Evolutionary conservation across 35 echinoderm and acorn worm genomes (phyloP).

Genomic region (Heliocidaris erythrogramma): DNA sequence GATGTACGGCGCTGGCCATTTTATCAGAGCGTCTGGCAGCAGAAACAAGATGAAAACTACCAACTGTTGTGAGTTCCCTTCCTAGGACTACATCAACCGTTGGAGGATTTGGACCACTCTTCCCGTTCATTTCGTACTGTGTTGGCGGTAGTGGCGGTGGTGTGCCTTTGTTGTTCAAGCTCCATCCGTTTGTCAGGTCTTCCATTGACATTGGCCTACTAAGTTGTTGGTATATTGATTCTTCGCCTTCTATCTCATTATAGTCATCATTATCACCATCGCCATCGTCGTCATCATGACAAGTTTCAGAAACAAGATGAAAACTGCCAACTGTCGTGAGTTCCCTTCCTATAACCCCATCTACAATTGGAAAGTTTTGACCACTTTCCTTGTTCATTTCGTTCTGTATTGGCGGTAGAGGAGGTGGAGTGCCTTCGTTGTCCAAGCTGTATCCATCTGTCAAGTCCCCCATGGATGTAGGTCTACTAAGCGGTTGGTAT

Average conservation of each 20-base stretch:
- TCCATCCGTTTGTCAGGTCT: not conserved
- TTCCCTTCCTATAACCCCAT: not conserved
- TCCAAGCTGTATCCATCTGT: not conserved
- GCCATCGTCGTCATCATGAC: not conserved
- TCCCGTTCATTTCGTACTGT: not conserved
- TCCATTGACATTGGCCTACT: not conserved
- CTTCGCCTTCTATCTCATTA: not conserved
- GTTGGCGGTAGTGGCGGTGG: not conserved
- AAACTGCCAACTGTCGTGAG: not conserved
- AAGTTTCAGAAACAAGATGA: not conserved
- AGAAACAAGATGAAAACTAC: not conserved
- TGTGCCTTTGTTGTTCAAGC: not conserved
- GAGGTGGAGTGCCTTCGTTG: not conserved
- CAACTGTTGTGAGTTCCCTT: not conserved
- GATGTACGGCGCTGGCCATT: not conserved
- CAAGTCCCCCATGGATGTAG: not conserved
- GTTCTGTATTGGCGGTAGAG: not conserved
- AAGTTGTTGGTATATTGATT: not conserved
- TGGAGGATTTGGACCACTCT: not conserved
- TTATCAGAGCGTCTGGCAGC: not conserved
- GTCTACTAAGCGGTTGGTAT: not conserved
- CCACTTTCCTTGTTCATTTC: too few species aligned
- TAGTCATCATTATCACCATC: not conserved
- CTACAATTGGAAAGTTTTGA: too few species aligned
- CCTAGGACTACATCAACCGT: not conserved